phyloP scores from a whole-genome alignment of 2,888 invertebrate genomes.

The Mechanitis mazaeus region DNA sequence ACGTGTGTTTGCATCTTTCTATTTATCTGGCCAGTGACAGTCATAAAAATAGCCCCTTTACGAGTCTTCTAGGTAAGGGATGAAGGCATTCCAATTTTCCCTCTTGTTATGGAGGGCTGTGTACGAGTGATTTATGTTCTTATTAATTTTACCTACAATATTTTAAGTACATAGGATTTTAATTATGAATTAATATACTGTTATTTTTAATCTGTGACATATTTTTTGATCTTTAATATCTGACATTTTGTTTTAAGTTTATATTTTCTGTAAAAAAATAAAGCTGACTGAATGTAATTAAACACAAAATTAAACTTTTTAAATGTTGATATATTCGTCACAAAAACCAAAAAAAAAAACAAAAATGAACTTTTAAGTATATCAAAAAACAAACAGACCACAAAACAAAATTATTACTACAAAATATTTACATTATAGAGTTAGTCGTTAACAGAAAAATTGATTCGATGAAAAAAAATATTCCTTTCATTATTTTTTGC shows the following conservation, averaged over 20 bases:
- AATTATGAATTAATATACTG: no score
- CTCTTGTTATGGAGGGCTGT: slow-evolving; percentile 51
- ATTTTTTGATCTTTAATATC: slow-evolving; percentile 31
- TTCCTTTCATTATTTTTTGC: slow-evolving; percentile 56
- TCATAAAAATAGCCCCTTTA: slow-evolving; percentile 77
- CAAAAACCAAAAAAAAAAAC: no score
- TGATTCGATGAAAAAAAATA: slow-evolving; percentile 48
- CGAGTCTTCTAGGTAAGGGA: slow-evolving; percentile 66
- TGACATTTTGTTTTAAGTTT: slow-evolving; percentile 7
- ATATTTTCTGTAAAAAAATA: no score
- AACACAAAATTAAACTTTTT: no score
- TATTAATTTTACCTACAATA: neutral
- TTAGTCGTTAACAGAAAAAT: slow-evolving; percentile 71
- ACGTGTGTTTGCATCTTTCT: slow-evolving; percentile 57
- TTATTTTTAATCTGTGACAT: neutral
- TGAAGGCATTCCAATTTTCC: slow-evolving; percentile 65
- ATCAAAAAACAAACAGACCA: slow-evolving; percentile 36
- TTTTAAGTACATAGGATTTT: neutral
- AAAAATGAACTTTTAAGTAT: no score
- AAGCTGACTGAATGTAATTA: no score
- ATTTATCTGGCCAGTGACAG: slow-evolving; percentile 41
- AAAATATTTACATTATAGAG: slow-evolving; percentile 61
- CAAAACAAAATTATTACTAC: slow-evolving; percentile 38
- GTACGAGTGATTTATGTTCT: slow-evolving; percentile 3
- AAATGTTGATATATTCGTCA: no score